phyloP scores from a whole-genome alignment of 2,113 vertebrate species.

The Petroica traversi region DNA sequence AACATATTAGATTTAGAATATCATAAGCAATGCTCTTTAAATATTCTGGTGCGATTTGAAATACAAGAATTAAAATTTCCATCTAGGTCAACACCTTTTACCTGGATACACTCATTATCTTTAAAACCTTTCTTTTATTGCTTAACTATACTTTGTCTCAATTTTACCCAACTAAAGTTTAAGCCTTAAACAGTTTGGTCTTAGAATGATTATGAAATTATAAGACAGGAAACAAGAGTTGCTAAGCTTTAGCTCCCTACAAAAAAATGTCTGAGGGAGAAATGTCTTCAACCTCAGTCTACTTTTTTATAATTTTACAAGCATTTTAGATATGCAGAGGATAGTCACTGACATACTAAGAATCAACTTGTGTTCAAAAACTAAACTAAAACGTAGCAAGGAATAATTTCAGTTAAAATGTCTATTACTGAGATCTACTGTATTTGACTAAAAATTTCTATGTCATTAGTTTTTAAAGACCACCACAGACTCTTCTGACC shows the following conservation, averaged over 20 bases:
- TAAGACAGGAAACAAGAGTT: neutral
- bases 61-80: neutral
- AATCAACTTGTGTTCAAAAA: neutral
- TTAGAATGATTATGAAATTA: neutral
- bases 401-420: neutral
- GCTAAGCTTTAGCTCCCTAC: neutral
- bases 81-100: neutral
- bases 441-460: neutral
- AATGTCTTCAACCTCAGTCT: neutral
- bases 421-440: neutral
- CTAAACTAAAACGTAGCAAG: neutral
- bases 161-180: neutral
- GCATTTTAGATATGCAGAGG: neutral
- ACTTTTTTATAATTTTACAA: neutral
- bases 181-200: neutral
- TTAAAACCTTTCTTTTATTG: neutral
- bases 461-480: neutral
- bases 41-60: neutral
- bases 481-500: neutral
- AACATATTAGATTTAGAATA: neutral
- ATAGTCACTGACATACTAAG: rapidly evolving
- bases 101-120: neutral
- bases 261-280: rapidly evolving
- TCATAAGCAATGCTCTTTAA: neutral
- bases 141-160: neutral